phyloP scores from a whole-genome alignment of 2,797 vertebrate species.

The Enteromius viviparus region DNA sequence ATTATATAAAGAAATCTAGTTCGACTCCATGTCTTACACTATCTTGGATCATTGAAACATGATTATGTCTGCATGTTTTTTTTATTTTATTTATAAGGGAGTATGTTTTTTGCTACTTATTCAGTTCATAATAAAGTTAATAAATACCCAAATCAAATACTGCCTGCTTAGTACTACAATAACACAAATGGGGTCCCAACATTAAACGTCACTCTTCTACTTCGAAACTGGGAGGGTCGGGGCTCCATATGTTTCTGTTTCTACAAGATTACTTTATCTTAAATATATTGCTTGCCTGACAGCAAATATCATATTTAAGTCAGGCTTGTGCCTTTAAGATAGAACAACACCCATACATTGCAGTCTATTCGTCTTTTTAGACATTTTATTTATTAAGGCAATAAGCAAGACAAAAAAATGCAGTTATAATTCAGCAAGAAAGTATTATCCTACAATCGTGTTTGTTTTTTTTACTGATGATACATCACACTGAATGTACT shows the following conservation, averaged over 20 bases:
- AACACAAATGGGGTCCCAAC: neutral
- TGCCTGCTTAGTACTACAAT: neutral
- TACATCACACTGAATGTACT: neutral
- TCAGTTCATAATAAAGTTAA: slow-evolving; percentile 1
- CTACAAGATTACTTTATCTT: slow-evolving; percentile 64
- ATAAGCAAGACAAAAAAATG: neutral
- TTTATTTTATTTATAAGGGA: neutral
- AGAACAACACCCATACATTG: slow-evolving; percentile 12
- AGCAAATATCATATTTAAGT: slow-evolving; percentile 24
- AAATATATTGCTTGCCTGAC: slow-evolving; percentile 9
- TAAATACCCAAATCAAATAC: slow-evolving; percentile 7
- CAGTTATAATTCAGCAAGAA: neutral
- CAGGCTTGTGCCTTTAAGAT: slow-evolving; percentile 22
- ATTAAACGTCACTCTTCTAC: slow-evolving; percentile 1
- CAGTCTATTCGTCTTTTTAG: neutral
- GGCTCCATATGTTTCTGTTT: slow-evolving; percentile 42
- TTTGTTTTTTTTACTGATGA: neutral
- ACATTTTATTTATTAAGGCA: neutral
- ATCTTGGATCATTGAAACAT: neutral
- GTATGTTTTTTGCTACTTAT: neutral
- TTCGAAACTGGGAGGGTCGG: slow-evolving; percentile 54
- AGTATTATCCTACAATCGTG: neutral
- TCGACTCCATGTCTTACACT: neutral
- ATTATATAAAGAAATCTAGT: neutral
- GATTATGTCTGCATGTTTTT: neutral